Evolutionary conservation across 2,888 invertebrate genomes (phyloP).

Genomic region (Seira sanloemensis): DNA sequence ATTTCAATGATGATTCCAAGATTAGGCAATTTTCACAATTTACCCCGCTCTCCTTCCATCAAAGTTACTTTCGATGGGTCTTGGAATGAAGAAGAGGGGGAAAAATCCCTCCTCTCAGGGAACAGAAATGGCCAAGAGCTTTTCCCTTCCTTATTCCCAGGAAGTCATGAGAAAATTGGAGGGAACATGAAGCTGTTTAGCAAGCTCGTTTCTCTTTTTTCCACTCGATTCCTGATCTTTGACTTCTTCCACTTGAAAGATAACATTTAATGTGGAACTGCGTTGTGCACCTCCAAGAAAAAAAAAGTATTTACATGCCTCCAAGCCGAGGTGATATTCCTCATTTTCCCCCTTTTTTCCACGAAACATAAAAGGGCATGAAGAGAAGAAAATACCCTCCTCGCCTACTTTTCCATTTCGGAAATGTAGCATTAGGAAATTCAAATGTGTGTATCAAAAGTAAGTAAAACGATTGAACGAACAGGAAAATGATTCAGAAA

Average conservation of each 20-base stretch:
- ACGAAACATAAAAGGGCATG: background rate
- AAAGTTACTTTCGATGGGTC: no score
- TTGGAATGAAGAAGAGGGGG: background rate
- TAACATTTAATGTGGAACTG: slow-evolving; percentile 30
- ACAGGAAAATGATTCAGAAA: slow-evolving; percentile 59
- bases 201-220: slow-evolving; percentile 18
- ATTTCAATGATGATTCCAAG: background rate
- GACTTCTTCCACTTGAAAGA: slow-evolving; percentile 57
- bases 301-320: slow-evolving; percentile 1
- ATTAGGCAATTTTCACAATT: background rate
- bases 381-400: background rate
- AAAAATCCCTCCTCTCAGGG: no score
- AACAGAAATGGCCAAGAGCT: background rate
- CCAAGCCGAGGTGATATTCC: slow-evolving; percentile 31
- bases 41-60: background rate
- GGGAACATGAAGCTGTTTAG: background rate
- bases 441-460: slow-evolving; percentile 53
- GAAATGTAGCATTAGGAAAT: slow-evolving; percentile 36
- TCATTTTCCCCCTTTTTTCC: slow-evolving; percentile 6
- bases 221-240: slow-evolving; percentile 52
- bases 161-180: background rate
- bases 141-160: no score
- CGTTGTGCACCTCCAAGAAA: slow-evolving; percentile 34
- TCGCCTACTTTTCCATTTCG: no score
- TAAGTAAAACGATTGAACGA: slow-evolving; percentile 56